phyloP scores from a whole-genome alignment of 1,140 invertebrate genomes.

The Micrasema longulum region DNA sequence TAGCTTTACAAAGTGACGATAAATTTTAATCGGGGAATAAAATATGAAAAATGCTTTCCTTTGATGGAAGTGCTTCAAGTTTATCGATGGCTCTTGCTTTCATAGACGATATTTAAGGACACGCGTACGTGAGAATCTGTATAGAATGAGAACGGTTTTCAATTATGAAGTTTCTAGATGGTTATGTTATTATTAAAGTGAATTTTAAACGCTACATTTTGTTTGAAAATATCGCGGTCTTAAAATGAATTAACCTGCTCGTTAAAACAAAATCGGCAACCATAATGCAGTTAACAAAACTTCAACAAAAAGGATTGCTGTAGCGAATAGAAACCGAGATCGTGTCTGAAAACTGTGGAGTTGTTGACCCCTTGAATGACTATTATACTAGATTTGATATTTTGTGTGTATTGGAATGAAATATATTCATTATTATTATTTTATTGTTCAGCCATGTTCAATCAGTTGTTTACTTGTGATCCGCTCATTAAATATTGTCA shows the following conservation, averaged over 20 bases:
- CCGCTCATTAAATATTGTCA: too few species aligned
- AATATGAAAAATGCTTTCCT: background rate
- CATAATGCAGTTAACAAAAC: too few species aligned
- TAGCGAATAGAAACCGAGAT: slow-evolving; percentile 1
- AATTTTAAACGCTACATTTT: background rate
- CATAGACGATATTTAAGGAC: background rate
- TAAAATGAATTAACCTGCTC: background rate
- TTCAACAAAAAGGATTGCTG: background rate
- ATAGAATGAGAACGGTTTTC: background rate
- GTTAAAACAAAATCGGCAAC: background rate
- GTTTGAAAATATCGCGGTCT: background rate
- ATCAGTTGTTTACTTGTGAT: too few species aligned
- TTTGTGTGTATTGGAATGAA: background rate
- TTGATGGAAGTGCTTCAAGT: background rate
- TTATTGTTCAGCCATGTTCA: too few species aligned
- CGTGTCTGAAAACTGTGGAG: background rate
- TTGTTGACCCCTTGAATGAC: background rate
- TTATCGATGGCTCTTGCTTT: slow-evolving; percentile 4
- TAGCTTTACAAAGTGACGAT: slow-evolving; percentile 1
- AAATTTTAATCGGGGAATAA: background rate
- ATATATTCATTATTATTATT: background rate
- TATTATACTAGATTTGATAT: background rate
- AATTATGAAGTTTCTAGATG: background rate
- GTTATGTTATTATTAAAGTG: background rate
- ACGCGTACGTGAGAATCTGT: background rate